Evolutionary conservation across 2,113 vertebrate genomes (phyloP).

Genomic region (Oncorhynchus keta): DNA sequence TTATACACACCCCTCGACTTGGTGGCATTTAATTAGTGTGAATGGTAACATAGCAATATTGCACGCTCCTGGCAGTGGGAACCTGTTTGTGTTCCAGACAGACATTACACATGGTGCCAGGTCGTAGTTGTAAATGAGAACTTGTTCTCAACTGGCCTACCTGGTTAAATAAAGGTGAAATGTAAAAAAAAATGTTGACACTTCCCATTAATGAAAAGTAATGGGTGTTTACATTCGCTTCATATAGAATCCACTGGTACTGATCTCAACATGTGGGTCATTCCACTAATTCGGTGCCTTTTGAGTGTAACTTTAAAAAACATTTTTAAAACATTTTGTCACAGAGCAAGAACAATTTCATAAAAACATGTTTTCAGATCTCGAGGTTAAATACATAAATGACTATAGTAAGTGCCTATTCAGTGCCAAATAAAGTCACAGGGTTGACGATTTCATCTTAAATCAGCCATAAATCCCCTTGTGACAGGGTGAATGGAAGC

Average conservation of each 20-base stretch:
- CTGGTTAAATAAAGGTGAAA: no score
- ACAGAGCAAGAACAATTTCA: background rate
- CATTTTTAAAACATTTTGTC: background rate
- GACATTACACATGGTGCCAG: conserved; percentile 25
- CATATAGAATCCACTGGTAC: conserved; percentile 4
- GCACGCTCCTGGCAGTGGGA: conserved; percentile 24
- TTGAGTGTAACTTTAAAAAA: no score
- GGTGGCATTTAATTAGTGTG: conserved; percentile 53
- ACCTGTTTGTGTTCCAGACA: conserved; percentile 37
- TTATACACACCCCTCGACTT: conserved; percentile 21
- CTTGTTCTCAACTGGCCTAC: no score
- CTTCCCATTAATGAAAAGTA: conserved; percentile 44
- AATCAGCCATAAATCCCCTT: no score
- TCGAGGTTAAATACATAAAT: no score
- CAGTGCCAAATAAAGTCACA: no score
- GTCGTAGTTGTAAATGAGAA: no score
- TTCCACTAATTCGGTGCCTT: no score
- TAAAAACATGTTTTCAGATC: background rate
- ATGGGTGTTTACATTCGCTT: conserved; percentile 17
- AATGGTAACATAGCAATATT: conserved; percentile 18
- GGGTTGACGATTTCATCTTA: no score
- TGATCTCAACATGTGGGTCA: background rate
- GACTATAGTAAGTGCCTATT: no score
- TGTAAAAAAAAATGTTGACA: background rate
- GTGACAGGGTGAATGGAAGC: no score